A percentile compares a stretch with the other conserved stretches of the same genome.
These are phyloP conservation scores for Centropus unirufus DNA, from an alignment of 2,113 vertebrate genomes.

Conservation along the genomic window DNA sequence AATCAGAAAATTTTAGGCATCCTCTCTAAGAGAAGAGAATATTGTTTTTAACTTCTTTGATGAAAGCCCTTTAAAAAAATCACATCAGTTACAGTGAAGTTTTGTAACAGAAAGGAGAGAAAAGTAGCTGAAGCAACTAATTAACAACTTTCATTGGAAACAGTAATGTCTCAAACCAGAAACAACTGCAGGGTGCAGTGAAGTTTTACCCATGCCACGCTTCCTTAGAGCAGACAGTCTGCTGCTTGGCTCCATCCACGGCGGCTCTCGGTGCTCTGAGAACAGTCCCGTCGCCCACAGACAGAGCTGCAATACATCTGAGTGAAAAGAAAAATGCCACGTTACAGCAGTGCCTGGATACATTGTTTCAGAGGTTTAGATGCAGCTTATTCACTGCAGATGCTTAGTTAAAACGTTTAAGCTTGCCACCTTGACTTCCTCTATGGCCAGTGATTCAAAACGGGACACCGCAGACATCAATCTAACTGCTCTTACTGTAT, in stretches of 20 bases:
- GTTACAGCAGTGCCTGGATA: not conserved
- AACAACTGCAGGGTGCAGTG: not conserved
- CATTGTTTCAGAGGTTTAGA: not conserved
- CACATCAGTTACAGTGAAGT: not conserved
- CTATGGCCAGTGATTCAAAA: not conserved
- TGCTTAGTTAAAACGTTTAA: not conserved
- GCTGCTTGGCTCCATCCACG: slow-evolving; percentile 85
- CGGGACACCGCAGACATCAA: not conserved
- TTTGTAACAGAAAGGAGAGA: not conserved
- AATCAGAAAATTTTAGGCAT: not conserved
- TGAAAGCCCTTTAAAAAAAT: not conserved
- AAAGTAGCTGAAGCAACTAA: not conserved
- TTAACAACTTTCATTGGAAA: not conserved
- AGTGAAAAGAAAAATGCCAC: not conserved
- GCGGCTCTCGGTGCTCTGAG: slow-evolving; percentile 75
- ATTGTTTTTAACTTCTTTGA: not conserved
- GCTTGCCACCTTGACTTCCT: not conserved
- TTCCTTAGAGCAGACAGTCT: slow-evolving; percentile 84
- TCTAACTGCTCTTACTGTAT: not conserved
- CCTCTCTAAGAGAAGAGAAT: not conserved
- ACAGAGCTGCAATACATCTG: slow-evolving; percentile 78
- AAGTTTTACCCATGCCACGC: slow-evolving; percentile 89
- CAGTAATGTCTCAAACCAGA: not conserved
- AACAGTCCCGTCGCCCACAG: slow-evolving; percentile 76
- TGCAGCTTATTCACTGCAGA: not conserved